Base-by-base conservation (phyloP, 1,140 invertebrate species). In the Magallana gigas region DNA sequence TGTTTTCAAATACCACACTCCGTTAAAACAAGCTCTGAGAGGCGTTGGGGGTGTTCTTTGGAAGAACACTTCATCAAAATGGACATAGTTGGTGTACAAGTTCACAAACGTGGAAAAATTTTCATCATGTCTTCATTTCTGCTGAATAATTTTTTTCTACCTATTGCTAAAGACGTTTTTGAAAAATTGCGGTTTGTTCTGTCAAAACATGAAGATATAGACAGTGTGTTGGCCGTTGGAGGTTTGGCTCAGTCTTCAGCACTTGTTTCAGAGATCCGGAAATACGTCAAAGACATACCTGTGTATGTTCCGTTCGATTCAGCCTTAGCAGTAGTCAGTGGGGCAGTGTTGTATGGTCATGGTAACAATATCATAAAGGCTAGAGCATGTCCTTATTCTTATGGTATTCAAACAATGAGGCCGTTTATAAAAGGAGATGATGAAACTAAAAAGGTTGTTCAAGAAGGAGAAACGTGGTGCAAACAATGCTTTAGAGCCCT, bases 261-360 rank as follows among this genome's bases (percentile, higher is more conserved):
- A 14, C n/a, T 83, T 36, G 36, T 29, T 1, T 57, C 14, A 58
- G 81, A 83, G 57, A 83, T 83, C 14, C 14, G 57, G n/a, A 83
- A 83, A 23, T 58, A 83, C 18, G 48, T n/a, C n/a, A 83, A 29
- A 76, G 8, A 83, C 57, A 83, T 57, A 58, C 81, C 81, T 83
- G 81, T 83, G 1, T 83, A 57, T 83, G 81, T 83, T 58, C 81
- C 81, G n/a, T 18, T 58, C 8, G 81, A 83, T 83, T 57, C 81
- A 12, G 18, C 56, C 1, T 16, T 83, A 7, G 48, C 81, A 9
- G 81, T 83, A 57, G 36, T 83, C 18, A 83, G 57, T 9, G 81
- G 81, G 11, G 81, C 81, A 57, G 81, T 83, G 16, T n/a, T 83
- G 12, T 83, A 83, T 83, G 81, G 81, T 11, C 81, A 83, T 57